Conservation (phyloP, 35 echinoderm and acorn worm genomes). For the Apostichopus japonicus region DNA sequence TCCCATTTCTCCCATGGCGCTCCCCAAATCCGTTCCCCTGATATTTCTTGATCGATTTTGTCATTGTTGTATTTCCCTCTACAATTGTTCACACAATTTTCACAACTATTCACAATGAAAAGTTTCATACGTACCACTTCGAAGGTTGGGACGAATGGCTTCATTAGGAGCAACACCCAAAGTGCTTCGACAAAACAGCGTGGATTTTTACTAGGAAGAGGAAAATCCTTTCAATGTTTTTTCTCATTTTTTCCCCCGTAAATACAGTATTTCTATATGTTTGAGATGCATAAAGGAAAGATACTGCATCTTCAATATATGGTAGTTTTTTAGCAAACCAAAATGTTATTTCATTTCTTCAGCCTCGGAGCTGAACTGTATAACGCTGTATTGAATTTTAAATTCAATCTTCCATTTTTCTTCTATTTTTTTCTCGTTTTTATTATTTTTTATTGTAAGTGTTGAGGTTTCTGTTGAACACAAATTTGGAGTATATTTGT, state of each 20-base stretch:
- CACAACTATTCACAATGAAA: not conserved
- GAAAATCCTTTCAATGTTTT: not conserved
- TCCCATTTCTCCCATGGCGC: too few relatives aligned
- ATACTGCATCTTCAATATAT: too few relatives aligned
- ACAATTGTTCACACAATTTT: not conserved
- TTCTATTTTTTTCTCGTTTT: too few relatives aligned
- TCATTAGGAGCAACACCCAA: conserved; percentile 75
- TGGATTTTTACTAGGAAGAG: conserved; percentile 28
- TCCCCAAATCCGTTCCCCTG: too few relatives aligned
- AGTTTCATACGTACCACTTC: conserved; percentile 66
- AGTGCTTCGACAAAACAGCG: conserved; percentile 61
- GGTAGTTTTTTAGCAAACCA: too few relatives aligned
- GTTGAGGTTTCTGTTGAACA: too few relatives aligned
- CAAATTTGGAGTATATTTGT: too few relatives aligned
- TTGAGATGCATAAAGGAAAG: not conserved
- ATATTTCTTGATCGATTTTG: not conserved
- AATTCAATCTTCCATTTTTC: too few relatives aligned
- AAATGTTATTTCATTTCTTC: too few relatives aligned
- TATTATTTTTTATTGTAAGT: too few relatives aligned
- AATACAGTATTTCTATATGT: not conserved
- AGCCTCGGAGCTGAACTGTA: too few relatives aligned
- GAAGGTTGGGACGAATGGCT: conserved; percentile 68
- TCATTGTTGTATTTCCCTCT: not conserved
- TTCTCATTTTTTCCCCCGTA: not conserved
- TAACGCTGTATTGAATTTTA: too few relatives aligned